phyloP scores from a whole-genome alignment of 2,888 invertebrate genomes.

The Agonum fuliginosum region DNA sequence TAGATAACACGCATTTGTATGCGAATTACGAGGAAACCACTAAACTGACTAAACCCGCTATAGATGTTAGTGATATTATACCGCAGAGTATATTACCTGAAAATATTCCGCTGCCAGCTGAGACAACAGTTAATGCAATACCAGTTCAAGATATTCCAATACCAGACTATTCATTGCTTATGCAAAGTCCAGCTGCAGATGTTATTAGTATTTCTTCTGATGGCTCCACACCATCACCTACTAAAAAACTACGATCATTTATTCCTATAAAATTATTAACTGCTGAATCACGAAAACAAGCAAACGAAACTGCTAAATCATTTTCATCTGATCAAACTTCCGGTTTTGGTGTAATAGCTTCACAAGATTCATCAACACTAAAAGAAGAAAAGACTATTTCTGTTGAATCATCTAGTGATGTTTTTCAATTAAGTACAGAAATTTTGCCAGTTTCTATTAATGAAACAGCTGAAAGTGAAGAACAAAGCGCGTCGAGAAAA shows the following conservation, averaged over 20 bases:
- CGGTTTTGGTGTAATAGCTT: slow-evolving; percentile 8
- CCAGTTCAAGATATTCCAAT: slow-evolving; percentile 34
- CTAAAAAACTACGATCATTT: slow-evolving; percentile 60
- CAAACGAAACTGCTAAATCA: slow-evolving; percentile 38
- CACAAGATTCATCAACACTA: neutral
- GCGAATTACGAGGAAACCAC: neutral
- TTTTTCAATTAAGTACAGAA: neutral
- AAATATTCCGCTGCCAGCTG: slow-evolving; percentile 53
- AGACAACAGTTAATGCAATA: neutral
- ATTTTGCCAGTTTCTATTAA: neutral
- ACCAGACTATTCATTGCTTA: neutral
- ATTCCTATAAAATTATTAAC: slow-evolving; percentile 64
- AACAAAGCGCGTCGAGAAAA: slow-evolving; percentile 37
- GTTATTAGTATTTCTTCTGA: slow-evolving; percentile 52
- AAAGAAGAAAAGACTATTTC: slow-evolving; percentile 9
- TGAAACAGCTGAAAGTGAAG: slow-evolving; percentile 14
- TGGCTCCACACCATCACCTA: slow-evolving; percentile 58
- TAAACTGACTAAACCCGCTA: neutral
- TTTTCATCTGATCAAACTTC: neutral
- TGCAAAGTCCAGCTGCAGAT: slow-evolving; percentile 1
- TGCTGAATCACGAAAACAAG: slow-evolving; percentile 60
- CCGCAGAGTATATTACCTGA: slow-evolving; percentile 26
- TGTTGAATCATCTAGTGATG: slow-evolving; percentile 28
- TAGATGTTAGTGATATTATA: slow-evolving; percentile 22
- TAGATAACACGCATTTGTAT: neutral